Percentiles rank a stretch among this genome's conserved stretches.
Evolutionary conservation across 1,140 invertebrate species (phyloP).

Genomic region (Bicyclus anynana): DNA sequence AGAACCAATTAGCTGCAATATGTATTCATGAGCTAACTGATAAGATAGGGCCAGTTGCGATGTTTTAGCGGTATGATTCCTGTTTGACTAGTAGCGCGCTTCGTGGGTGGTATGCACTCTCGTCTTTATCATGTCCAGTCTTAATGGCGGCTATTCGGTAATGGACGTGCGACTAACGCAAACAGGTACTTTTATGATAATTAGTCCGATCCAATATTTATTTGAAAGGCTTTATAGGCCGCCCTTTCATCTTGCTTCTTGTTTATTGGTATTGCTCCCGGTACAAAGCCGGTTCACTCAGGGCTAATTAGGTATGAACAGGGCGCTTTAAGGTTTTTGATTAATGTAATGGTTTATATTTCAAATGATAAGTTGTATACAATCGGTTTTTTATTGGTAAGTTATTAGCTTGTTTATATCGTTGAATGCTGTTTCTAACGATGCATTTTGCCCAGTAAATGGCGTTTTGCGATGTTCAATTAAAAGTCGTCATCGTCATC

Average conservation of each 20-base stretch:
- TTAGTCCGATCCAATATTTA: slow-evolving; percentile 70
- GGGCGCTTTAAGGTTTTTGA: slow-evolving; percentile 37
- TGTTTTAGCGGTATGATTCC: slow-evolving; percentile 55
- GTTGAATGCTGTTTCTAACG: no score
- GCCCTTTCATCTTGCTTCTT: slow-evolving; percentile 58
- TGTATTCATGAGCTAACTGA: slow-evolving; percentile 49
- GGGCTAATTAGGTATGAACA: slow-evolving; percentile 49
- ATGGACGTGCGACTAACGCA: slow-evolving; percentile 51
- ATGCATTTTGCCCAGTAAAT: no score
- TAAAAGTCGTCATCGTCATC: no score
- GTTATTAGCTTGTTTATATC: not conserved
- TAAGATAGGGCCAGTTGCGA: slow-evolving; percentile 45
- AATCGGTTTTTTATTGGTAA: not conserved
- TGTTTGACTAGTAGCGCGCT: slow-evolving; percentile 41
- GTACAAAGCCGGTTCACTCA: slow-evolving; percentile 42
- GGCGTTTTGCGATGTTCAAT: no score
- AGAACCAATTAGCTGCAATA: slow-evolving; percentile 46
- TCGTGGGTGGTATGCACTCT: slow-evolving; percentile 59
- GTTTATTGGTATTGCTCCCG: slow-evolving; percentile 59
- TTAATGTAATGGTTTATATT: slow-evolving; percentile 30
- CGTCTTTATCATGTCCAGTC: slow-evolving; percentile 43
- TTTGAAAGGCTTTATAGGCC: slow-evolving; percentile 50
- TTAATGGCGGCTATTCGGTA: slow-evolving; percentile 71
- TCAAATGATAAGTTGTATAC: slow-evolving; percentile 19
- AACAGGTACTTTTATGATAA: slow-evolving; percentile 68